Base-by-base conservation (phyloP, 2,797 vertebrate genomes). In the Ibycter americanus region DNA sequence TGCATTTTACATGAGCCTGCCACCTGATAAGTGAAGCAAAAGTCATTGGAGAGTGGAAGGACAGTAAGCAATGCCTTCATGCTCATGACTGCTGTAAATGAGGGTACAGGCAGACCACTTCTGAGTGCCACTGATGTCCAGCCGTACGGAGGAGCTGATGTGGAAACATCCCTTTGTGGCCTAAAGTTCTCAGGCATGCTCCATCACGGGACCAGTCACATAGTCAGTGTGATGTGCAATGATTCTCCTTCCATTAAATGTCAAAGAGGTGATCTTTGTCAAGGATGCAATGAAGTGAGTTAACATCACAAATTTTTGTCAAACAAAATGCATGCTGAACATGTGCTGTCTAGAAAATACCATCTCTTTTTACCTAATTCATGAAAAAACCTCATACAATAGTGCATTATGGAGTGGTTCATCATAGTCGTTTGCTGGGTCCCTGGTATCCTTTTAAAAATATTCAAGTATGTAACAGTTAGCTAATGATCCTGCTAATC, bases 151-250 rank as follows among this genome's bases (percentile, higher is more conserved):
- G 12, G 16, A 85, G 25, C 13, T 81, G 6, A 2, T 34, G 17
- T 55, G 17, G 8, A 73, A 59, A 58, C 26, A 36, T 8, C 5
- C 5, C 52, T 14, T 12, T 20, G 7, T 23, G 23, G 18, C 15
- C 12, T 38, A 15, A 12, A 0, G 0, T 46, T 68, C 56, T 46
- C 65, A 63, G 19, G 49, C 26, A 9, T 3, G 1, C 12, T 65
- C 16, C 34, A 15, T 40, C 44, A n/a, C 2, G 1, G 61, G 26
- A 55, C 7, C n/a, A 38, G 16, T 22, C 13, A 5, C 0, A 0
- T 16, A 40, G 19, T 32, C 34, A 55, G 10, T 12, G 1, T 44
- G 47, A 34, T 3, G 3, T 42, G 42, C 42, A 42, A 42, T 15
- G 15, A 42, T 42, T 42, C 3, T 87, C 38, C 32, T 72, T 44